These are phyloP conservation scores for Epistrophella euchroma DNA, from an alignment of 2,888 invertebrate species.

Conservation along the genomic window DNA sequence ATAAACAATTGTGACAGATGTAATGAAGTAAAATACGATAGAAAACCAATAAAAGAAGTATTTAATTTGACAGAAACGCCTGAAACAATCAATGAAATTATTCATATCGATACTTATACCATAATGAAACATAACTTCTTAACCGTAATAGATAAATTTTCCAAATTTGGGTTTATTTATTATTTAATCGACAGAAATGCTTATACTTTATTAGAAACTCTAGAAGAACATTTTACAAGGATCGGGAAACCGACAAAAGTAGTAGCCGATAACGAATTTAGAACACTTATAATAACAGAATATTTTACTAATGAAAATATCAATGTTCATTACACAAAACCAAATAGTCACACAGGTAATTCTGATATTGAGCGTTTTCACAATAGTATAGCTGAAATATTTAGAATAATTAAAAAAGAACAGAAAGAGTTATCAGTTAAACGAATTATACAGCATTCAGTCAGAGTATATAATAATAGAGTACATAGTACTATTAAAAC, in stretches of 20 bases:
- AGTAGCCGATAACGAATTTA: slow-evolving; percentile 23
- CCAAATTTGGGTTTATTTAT: slow-evolving; percentile 62
- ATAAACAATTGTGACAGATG: too few species aligned
- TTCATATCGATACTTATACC: too few species aligned
- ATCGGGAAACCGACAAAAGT: slow-evolving; percentile 9
- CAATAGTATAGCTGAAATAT: not conserved
- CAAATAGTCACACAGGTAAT: slow-evolving; percentile 22
- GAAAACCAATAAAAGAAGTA: too few species aligned
- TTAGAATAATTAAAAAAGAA: too few species aligned
- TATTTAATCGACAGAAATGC: slow-evolving; percentile 52
- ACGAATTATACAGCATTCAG: too few species aligned
- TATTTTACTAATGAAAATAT: slow-evolving; percentile 34
- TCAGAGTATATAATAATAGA: too few species aligned
- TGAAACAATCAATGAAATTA: too few species aligned
- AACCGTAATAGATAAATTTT: slow-evolving; percentile 51
- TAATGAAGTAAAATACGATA: too few species aligned
- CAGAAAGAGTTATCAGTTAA: too few species aligned
- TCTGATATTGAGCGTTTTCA: slow-evolving; percentile 6
- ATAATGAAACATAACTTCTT: slow-evolving; percentile 14
- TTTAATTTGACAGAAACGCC: too few species aligned
- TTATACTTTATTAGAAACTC: slow-evolving; percentile 30
- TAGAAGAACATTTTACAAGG: too few species aligned
- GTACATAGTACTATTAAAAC: too few species aligned
- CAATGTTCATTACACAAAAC: slow-evolving; percentile 22
- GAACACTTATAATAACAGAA: slow-evolving; percentile 42